Evolutionary conservation across 2,797 vertebrate species (phyloP).

Genomic region (Gadopsis marmoratus): DNA sequence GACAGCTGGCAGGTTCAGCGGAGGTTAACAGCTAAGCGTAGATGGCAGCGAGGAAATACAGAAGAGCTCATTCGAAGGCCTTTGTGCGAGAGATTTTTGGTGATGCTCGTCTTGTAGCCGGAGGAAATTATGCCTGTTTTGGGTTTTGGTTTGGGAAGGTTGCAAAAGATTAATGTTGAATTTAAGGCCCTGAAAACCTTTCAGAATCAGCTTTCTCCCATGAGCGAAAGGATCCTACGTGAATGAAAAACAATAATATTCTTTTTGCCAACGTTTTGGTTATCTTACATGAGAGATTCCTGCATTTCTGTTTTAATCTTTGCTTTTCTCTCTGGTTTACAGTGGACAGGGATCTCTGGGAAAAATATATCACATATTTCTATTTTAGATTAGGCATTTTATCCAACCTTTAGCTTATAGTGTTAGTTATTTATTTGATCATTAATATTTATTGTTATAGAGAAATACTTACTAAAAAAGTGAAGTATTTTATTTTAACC

Average conservation of each 20-base stretch:
- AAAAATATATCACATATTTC: background rate
- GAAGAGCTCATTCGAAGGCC: conserved; percentile 29
- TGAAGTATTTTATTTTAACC: conserved; percentile 21
- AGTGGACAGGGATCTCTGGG: background rate
- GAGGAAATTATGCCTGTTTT: conserved; percentile 3
- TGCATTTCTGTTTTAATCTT: too few species aligned
- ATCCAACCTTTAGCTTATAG: background rate
- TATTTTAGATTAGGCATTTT: background rate
- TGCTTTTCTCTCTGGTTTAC: background rate
- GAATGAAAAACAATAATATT: too few species aligned
- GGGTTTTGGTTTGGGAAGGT: background rate
- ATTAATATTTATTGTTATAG: conserved; percentile 5
- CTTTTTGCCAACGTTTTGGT: background rate
- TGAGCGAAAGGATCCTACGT: background rate
- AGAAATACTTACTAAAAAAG: background rate
- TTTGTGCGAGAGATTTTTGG: conserved; percentile 30
- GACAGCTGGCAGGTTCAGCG: conserved; percentile 83
- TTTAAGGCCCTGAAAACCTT: background rate
- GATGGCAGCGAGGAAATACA: conserved; percentile 71
- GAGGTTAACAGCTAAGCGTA: conserved; percentile 76
- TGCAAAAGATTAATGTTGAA: background rate
- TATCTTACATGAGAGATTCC: background rate
- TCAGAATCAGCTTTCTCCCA: background rate
- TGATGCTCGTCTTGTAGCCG: conserved; percentile 21
- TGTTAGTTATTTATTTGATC: conserved; percentile 4